phyloP scores from a whole-genome alignment of 2,113 vertebrate species.

The Thomomys bottae region DNA sequence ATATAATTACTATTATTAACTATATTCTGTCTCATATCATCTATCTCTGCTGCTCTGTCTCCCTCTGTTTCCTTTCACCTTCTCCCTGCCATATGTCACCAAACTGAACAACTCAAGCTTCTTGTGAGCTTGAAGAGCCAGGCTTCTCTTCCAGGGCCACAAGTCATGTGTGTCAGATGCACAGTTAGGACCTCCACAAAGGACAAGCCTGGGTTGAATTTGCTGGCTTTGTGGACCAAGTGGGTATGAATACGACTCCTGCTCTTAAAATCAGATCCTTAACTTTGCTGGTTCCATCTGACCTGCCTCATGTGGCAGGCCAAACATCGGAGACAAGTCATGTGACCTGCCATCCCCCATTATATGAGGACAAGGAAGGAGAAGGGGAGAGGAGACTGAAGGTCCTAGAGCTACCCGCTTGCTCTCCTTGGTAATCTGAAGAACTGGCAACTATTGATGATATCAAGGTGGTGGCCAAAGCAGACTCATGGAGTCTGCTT shows the following conservation, averaged over 20 bases:
- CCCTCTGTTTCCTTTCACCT: background rate
- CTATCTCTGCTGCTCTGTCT: background rate
- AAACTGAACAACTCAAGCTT: background rate
- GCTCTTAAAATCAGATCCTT: background rate
- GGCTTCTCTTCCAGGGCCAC: background rate
- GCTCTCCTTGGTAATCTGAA: background rate
- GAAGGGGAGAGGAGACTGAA: background rate
- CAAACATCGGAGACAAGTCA: background rate
- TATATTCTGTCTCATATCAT: slow-evolving; percentile 24
- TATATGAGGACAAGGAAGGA: background rate
- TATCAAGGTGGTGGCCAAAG: background rate
- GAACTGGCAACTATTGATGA: background rate
- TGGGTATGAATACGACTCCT: background rate
- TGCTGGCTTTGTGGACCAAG: rapidly evolving
- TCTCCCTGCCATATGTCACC: background rate
- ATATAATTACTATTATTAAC: slow-evolving; percentile 66
- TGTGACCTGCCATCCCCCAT: background rate
- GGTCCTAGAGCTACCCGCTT: background rate
- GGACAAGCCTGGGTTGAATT: rapidly evolving
- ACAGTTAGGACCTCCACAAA: background rate
- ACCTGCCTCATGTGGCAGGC: background rate
- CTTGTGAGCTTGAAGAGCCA: background rate
- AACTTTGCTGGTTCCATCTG: background rate
- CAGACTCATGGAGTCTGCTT: background rate
- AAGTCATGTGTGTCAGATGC: background rate